Evolutionary conservation across 2,113 vertebrate species (phyloP), one percentile per base, ranked within the genome.

Genomic region (Scomber japonicus): DNA sequence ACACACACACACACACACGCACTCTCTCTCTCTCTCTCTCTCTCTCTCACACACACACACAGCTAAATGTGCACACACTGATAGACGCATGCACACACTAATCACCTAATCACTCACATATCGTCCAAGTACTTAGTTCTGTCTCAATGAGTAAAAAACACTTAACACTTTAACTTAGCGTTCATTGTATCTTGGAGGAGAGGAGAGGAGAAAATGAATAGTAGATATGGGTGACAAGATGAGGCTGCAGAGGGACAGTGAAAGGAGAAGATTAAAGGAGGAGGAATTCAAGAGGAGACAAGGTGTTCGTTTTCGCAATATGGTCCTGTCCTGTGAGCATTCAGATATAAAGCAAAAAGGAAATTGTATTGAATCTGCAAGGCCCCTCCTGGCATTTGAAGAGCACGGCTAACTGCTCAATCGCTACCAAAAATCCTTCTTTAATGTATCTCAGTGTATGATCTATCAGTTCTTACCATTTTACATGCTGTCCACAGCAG

Each of bases 31-130:
- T 21, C 21, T 21, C 21, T 21, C 21, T 21, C n/a, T n/a, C n/a
- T n/a, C n/a, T n/a, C n/a, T n/a, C n/a, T n/a, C n/a, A 24, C 63
- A 82, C 48, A 60, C 48, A 68, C 45, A 17, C 35, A 61, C 31
- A 51, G 35, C 35, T 40, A 40, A 9, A 9, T 9, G 6, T 40
- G 35, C 12, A 55, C 48, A 56, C 59, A 64, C 16, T 13, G 19
- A 53, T 48, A 80, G 35, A 48, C 67, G 21, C 65, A 78, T 4
- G 4, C 73, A 72, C 75, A 61, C 30, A 63, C 54, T 75, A 81
- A 84, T 79, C 70, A 83, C 79, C 63, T 59, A 81, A 81, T 85
- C 80, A 77, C 61, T 78, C 75, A 81, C 61, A 70, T 63, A 31
- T 82, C 49, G 13, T 73, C 78, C 3, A 45, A 74, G 59, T 71